Percentiles rank a stretch among this genome's conserved stretches.
Conservation (phyloP, 2,113 vertebrate genomes). For the Falcunculus frontatus region DNA sequence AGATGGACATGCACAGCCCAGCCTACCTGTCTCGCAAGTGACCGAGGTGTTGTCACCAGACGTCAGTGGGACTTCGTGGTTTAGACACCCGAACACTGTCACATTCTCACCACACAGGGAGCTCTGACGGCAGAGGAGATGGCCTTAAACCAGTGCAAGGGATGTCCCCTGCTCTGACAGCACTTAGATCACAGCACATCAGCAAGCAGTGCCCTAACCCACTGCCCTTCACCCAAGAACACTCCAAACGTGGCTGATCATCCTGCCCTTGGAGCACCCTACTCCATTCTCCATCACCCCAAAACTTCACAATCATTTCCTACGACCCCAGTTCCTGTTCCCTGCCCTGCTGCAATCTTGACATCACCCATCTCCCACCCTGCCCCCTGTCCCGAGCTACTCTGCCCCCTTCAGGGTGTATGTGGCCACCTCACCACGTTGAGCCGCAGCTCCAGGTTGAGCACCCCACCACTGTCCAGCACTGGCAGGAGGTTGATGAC, state of each 20-base stretch:
- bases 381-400: rapidly evolving
- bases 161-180: background rate
- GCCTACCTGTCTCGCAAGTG: constrained; percentile 89
- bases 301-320: background rate
- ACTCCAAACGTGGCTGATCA: background rate
- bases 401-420: background rate
- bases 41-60: constrained; percentile 79
- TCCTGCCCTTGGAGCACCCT: background rate
- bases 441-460: constrained; percentile 94
- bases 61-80: constrained; percentile 89
- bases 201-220: background rate
- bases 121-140: constrained; percentile 71
- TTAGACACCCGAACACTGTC: constrained; percentile 93
- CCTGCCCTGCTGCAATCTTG: background rate
- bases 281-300: background rate
- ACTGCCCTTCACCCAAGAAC: background rate
- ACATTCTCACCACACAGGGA: constrained; percentile 85
- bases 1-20: background rate
- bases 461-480: constrained; percentile 92
- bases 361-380: background rate
- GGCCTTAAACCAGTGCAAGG: background rate
- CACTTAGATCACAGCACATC: background rate
- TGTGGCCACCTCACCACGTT: constrained; percentile 80
- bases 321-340: background rate
- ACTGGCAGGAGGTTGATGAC: constrained; percentile 92